Conservation (phyloP, 2,888 invertebrate species). For the Oxycera nigricornis region DNA sequence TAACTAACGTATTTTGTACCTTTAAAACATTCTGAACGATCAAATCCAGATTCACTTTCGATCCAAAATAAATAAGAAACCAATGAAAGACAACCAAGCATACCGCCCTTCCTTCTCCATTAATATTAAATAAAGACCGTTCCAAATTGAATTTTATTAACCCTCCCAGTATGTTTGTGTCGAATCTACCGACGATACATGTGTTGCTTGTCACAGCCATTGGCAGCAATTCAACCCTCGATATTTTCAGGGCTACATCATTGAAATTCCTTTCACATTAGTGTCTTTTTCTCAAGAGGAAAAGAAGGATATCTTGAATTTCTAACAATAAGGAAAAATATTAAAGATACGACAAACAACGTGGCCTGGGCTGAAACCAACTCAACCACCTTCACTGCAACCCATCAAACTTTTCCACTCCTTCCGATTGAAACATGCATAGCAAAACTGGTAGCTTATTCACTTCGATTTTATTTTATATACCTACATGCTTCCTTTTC, state of each 20-base stretch:
- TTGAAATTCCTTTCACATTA: neutral
- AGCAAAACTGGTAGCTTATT: too few relatives aligned
- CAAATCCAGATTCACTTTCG: too few relatives aligned
- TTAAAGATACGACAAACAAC: neutral
- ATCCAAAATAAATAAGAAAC: too few relatives aligned
- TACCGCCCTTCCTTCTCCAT: neutral
- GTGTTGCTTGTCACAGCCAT: neutral
- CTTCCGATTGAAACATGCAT: too few relatives aligned
- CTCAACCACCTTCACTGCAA: neutral
- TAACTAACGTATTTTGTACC: too few relatives aligned
- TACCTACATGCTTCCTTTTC: neutral
- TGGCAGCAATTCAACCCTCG: neutral
- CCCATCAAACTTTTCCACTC: neutral
- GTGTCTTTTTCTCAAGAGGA: neutral
- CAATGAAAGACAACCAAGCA: too few relatives aligned
- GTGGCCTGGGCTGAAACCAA: neutral
- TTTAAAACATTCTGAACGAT: too few relatives aligned
- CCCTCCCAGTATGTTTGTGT: neutral
- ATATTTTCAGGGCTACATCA: neutral
- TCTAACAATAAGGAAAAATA: neutral
- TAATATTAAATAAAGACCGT: neutral
- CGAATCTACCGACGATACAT: neutral
- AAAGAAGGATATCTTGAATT: neutral
- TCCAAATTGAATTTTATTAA: neutral
- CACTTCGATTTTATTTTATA: neutral